A percentile compares a stretch with the other conserved stretches of the same genome.
Evolutionary conservation across 2,113 vertebrate genomes (phyloP).

Genomic region (Heterotilapia buettikoferi): DNA sequence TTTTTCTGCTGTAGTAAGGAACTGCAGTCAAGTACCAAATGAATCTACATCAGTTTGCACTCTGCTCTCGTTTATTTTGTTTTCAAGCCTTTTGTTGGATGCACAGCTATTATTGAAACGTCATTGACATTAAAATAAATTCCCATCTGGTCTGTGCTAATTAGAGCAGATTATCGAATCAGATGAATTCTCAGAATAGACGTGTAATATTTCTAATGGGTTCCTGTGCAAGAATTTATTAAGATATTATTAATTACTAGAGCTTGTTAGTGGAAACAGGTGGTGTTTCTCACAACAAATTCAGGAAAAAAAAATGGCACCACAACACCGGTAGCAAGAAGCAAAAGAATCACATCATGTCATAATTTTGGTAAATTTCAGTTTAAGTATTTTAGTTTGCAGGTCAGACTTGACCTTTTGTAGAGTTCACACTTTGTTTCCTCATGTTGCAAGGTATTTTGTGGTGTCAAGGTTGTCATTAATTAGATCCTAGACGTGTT

Average conservation of each 20-base stretch:
- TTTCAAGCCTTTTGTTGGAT: background rate
- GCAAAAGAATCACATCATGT: background rate
- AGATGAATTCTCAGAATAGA: background rate
- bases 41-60: background rate
- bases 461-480: background rate
- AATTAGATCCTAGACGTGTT: background rate
- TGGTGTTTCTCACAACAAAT: background rate
- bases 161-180: background rate
- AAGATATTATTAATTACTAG: background rate
- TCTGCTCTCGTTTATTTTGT: background rate
- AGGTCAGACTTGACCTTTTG: background rate
- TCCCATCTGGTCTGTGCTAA: background rate
- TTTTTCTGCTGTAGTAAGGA: constrained; percentile 4
- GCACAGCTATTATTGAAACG: background rate
- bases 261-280: background rate
- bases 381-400: background rate
- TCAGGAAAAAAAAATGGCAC: accelerated
- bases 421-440: background rate
- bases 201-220: background rate
- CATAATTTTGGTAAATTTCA: background rate
- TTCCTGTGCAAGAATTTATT: background rate
- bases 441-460: background rate
- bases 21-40: background rate
- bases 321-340: background rate
- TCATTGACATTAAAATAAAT: background rate